Evolutionary conservation across 2,113 vertebrate genomes (phyloP).

Genomic region (Ictalurus furcatus): DNA sequence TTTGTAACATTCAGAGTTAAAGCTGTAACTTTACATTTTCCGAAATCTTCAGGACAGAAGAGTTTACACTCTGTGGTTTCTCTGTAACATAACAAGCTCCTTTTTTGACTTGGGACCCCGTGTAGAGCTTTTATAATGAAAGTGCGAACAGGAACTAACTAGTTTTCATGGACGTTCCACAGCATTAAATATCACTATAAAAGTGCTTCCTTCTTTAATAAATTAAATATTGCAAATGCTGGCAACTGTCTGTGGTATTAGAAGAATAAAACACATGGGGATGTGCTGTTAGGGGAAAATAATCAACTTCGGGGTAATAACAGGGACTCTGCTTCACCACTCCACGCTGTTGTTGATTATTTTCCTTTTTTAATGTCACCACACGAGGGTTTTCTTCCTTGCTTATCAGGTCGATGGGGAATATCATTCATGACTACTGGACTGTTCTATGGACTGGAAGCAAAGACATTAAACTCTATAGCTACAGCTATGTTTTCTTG

Average conservation of each 20-base stretch:
- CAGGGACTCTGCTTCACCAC: background rate
- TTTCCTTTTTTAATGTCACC: background rate
- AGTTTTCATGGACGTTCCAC: too few relatives aligned
- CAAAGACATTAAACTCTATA: background rate
- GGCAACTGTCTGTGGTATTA: too few relatives aligned
- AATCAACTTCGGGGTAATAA: background rate
- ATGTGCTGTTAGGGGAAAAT: background rate
- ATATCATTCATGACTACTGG: background rate
- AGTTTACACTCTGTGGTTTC: background rate
- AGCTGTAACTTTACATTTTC: background rate
- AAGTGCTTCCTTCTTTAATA: too few relatives aligned
- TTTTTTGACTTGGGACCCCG: background rate
- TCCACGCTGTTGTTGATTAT: background rate
- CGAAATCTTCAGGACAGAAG: background rate
- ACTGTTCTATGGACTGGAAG: background rate
- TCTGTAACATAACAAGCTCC: background rate
- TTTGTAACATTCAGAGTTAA: background rate
- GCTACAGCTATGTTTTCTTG: background rate
- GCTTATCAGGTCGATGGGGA: background rate
- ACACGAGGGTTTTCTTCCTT: background rate
- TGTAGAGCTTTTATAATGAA: background rate
- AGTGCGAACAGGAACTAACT: background rate
- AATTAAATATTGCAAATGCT: too few relatives aligned
- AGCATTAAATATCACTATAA: too few relatives aligned
- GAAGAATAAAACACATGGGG: background rate